These are phyloP conservation scores for Sturmia bella DNA, from an alignment of 2,888 invertebrate genomes.

Conservation along the genomic window DNA sequence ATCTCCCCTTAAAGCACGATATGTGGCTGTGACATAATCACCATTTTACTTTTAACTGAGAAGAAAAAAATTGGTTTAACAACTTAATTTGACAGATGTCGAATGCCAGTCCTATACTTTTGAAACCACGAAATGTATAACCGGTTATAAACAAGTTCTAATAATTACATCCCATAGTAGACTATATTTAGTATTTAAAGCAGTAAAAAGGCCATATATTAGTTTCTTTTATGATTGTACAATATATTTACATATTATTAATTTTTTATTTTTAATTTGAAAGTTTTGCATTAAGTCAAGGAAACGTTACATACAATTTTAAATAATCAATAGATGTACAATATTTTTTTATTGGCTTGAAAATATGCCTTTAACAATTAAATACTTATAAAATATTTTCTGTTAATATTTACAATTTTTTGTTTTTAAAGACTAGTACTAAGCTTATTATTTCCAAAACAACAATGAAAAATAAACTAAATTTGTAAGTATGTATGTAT, in stretches of 20 bases:
- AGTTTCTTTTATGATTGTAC: slow-evolving; percentile 4
- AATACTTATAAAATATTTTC: slow-evolving; percentile 22
- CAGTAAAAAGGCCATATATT: no score
- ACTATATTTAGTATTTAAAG: no score
- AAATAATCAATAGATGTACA: neutral
- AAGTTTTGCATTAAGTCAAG: slow-evolving; percentile 21
- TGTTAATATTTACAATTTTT: slow-evolving; percentile 53
- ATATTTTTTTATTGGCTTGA: slow-evolving; percentile 21
- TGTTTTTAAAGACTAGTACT: slow-evolving; percentile 64
- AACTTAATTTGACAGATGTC: no score
- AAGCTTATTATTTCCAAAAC: slow-evolving; percentile 2
- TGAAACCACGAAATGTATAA: no score
- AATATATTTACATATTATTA: slow-evolving; percentile 56
- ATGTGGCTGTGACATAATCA: no score
- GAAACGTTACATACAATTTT: slow-evolving; percentile 65
- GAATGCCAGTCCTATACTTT: no score
- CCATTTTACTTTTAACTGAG: no score
- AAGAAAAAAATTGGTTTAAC: no score
- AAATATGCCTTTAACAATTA: slow-evolving; percentile 34
- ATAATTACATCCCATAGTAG: no score
- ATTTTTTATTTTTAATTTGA: slow-evolving; percentile 17
- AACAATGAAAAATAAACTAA: slow-evolving; percentile 20
- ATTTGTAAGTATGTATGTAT: neutral
- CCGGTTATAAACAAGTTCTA: no score
- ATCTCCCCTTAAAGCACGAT: no score